Percentiles rank a stretch among this genome's conserved stretches.
Evolutionary conservation across 2,888 invertebrate species (phyloP).

Genomic region (Chironomus riparius): DNA sequence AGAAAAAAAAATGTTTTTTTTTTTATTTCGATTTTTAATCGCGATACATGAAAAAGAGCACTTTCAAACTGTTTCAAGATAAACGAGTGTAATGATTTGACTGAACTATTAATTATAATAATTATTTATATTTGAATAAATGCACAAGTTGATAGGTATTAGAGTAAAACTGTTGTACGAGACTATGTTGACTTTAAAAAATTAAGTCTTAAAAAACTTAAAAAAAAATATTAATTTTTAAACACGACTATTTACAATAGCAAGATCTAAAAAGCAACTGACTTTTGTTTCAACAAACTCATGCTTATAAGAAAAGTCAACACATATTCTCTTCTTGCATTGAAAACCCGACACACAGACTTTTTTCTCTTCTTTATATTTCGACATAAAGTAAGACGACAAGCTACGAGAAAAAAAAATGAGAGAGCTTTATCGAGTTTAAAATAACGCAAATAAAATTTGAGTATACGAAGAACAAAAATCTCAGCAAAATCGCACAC

Average conservation of each 20-base stretch:
- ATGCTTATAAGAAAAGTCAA: constrained; percentile 25
- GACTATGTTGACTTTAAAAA: too few species aligned
- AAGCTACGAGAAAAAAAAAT: neutral
- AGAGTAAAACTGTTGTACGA: too few species aligned
- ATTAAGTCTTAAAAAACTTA: too few species aligned
- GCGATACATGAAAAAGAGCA: neutral
- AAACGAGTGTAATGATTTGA: neutral
- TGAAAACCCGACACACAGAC: neutral
- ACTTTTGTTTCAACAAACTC: constrained; percentile 7
- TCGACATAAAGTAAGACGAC: neutral
- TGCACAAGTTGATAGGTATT: neutral
- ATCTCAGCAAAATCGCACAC: too few species aligned
- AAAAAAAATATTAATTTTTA: neutral
- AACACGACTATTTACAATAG: constrained; percentile 12
- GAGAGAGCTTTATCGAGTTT: neutral
- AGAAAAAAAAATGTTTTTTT: neutral
- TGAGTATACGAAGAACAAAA: too few species aligned
- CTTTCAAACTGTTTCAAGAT: neutral
- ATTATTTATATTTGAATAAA: neutral
- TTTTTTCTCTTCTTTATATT: neutral
- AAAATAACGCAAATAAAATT: too few species aligned
- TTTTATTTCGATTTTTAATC: neutral
- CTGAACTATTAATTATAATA: too few species aligned
- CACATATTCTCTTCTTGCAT: neutral
- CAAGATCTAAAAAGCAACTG: constrained; percentile 22